Base-by-base conservation (phyloP, 2,113 vertebrate genomes). In the Hippocampus zosterae region DNA sequence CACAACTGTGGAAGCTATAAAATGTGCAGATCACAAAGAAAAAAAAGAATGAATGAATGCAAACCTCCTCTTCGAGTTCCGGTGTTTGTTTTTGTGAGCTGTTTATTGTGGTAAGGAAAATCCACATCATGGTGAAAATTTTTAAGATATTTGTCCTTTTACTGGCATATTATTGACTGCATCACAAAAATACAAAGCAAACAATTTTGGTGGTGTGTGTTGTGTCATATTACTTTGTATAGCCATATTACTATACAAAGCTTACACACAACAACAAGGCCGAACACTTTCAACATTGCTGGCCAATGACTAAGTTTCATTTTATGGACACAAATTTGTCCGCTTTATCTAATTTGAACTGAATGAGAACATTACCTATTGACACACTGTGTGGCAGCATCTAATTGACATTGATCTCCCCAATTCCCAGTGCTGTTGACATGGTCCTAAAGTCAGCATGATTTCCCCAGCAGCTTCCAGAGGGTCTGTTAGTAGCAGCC, bases 371-470 rank as follows among this genome's bases (percentile, higher is more conserved):
- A 25, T 40, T 57, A 46, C 27, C 18, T 16, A 23, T 33, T 5
- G 19, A 73, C 12, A 69, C 46, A 67, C 69, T 48, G 2, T 53
- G 40, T 68, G 33, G 29, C 55, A n/a, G 19, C 74, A 78, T n/a
- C 48, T 77, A 77, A 87, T 87, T 85, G 84, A 85, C 74, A 61
- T 59, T 48, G 76, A 77, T 83, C 69, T 72, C 40, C 59, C 5
- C 83, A 82, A 90, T 90, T 88, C 86, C 73, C 77, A 73, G 80
- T 61, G 71, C 70, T 65, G 69, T 81, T 80, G 81, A 82, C 77
- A 71, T 55, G 71, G 74, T 82, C 76, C 80, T 91, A 81, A 90
- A 91, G 73, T 68, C 89, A 88, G 89, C 76, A n/a, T 83, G 84
- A 80, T 67, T 84, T 82, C 80, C 80, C 69, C 72, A 56, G 78